phyloP scores from a whole-genome alignment of 1,140 invertebrate species.

The Halotydeus destructor region DNA sequence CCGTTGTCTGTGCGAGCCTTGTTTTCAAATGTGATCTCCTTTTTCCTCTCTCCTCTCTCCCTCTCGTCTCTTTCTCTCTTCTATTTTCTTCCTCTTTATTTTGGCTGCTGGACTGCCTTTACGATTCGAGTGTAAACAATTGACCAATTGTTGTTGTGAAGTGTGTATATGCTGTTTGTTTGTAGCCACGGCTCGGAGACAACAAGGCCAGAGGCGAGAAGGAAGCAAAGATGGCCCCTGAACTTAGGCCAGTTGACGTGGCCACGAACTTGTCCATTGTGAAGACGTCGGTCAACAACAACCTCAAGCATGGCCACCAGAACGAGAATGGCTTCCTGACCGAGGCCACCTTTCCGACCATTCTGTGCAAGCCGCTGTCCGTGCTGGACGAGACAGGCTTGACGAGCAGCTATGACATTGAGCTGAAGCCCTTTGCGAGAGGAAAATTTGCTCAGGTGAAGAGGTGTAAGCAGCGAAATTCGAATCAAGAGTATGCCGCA shows the following conservation, averaged over 20 bases:
- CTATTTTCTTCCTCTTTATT: neutral
- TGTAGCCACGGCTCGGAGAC: neutral
- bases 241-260: neutral
- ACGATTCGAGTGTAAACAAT: neutral
- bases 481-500: constrained; percentile 68
- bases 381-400: neutral
- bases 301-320: neutral
- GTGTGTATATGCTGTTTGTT: neutral
- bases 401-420: neutral
- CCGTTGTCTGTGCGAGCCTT: no score
- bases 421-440: constrained; percentile 32
- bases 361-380: constrained; percentile 5
- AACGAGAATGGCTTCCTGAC: constrained; percentile 2
- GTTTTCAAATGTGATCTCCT: neutral
- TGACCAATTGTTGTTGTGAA: no score
- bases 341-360: neutral
- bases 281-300: neutral
- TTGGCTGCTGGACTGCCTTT: neutral
- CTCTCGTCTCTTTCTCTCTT: neutral
- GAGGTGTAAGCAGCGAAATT: constrained; percentile 58
- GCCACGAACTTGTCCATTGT: neutral
- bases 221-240: neutral
- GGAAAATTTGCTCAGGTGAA: constrained; percentile 89
- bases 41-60: neutral
- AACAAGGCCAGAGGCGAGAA: neutral